Base-by-base conservation (phyloP, 2,888 invertebrate species). In the Acronicta alni region DNA sequence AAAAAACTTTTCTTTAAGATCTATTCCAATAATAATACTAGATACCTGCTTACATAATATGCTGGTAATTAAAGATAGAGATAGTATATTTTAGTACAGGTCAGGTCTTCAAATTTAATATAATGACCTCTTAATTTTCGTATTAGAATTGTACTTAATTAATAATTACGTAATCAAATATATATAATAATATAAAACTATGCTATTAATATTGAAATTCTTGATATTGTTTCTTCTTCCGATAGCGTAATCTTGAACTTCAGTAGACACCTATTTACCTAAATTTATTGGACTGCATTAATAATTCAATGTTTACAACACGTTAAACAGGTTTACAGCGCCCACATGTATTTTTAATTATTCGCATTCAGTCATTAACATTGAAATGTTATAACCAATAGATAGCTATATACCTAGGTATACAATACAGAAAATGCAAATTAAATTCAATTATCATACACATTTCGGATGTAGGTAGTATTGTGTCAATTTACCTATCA, bases 401-500 rank as follows among this genome's bases (percentile, higher is more conserved):
- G 37, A 5, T 23, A 45, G 16, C 7, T 15, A 38, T 32, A 32
- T n/a, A n/a, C 12, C 1, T 32, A n/a, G 3, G 3, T 23, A 35
- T 43, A 37, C 2, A 30, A 1, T n/a, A 67, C 17, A 37, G 32
- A 44, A 39, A 51, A 71, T 62, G 32, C 37, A 48, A 70, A 62
- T 53, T 48, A 0, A 61, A 60, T 58, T 55, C 44, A 57, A 51
- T 45, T 58, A 63, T 55, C 59, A 42, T 26, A 48, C 41, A 49
- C 37, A 67, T 59, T 63, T 56, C 35, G 20, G 57, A 42, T 30
- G 26, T 57, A 59, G 54, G 55, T 57, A 61, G 44, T 37, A 58
- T 48, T 38, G 51, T 71, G 53, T 64, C 57, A 61, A 75, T 65
- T 58, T 26, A 56, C 17, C 43, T 51, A 72, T 53, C 68, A 55